Evolutionary conservation across 92 coral and sea anemone genomes (phyloP), one percentile per base, ranked within the genome.

Genomic region (Virgularia gustaviana): DNA sequence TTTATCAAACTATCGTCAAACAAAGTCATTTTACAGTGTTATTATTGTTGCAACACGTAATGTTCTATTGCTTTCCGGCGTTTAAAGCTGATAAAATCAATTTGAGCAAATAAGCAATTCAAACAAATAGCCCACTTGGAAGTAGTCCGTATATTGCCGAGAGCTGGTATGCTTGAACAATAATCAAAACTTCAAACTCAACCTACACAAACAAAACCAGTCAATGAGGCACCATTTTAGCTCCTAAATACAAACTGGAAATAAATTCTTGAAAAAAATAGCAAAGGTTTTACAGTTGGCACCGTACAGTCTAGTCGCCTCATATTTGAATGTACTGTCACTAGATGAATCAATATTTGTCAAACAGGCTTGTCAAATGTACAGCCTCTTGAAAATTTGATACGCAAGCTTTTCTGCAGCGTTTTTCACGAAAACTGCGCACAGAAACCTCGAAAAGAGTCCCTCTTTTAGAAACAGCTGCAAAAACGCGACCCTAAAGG

Each of bases 331-430:
- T 68, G 54, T 68, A 47, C 27, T 49, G 25, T 4, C 7, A 28
- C 34, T 58, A 68, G 47, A 68, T 45, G n/a, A 68, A 68, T 68
- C 75, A 68, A 68, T 68, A 68, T 51, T 35, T 13, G 31, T 30
- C 59, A 16, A 32, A n/a, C n/a, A n/a, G n/a, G n/a, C n/a, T n/a
- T n/a, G n/a, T n/a, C n/a, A n/a, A n/a, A n/a, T n/a, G n/a, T n/a
- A n/a, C n/a, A n/a, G n/a, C n/a, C n/a, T n/a, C n/a, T n/a, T n/a
- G n/a, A n/a, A n/a, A n/a, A n/a, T n/a, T n/a, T n/a, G n/a, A n/a
- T n/a, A n/a, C n/a, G n/a, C n/a, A n/a, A n/a, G n/a, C n/a, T n/a
- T n/a, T n/a, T n/a, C n/a, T n/a, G n/a, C n/a, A n/a, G n/a, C n/a
- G n/a, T n/a, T n/a, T n/a, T n/a, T n/a, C n/a, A n/a, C n/a, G n/a